A percentile compares a stretch with the other conserved stretches of the same genome.
These are phyloP conservation scores for Temnothorax ravouxi DNA, from an alignment of 2,888 invertebrate species.

Conservation along the genomic window DNA sequence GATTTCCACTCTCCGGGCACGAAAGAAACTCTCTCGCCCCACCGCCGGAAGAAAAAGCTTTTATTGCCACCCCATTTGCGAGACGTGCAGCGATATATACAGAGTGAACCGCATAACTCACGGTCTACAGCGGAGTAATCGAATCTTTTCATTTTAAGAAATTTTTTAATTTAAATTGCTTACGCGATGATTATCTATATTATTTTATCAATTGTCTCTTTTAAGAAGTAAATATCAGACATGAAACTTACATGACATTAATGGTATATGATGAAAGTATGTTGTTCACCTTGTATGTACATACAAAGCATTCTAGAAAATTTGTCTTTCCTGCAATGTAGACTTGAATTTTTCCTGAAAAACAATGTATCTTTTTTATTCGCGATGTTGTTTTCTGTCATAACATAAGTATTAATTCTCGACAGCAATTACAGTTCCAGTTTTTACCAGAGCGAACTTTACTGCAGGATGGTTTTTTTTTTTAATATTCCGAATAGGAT, in stretches of 20 bases:
- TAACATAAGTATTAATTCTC: neutral
- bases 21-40: slow-evolving; percentile 63
- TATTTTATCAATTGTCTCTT: neutral
- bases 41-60: slow-evolving; percentile 65
- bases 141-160: neutral
- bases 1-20: slow-evolving; percentile 42
- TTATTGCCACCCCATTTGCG: slow-evolving; percentile 66
- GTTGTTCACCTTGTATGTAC: neutral
- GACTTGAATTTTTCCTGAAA: neutral
- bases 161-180: neutral
- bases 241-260: neutral
- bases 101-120: slow-evolving; percentile 33
- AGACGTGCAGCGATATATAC: slow-evolving; percentile 52
- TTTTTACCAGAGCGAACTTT: neutral
- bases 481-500: neutral
- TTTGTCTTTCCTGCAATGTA: neutral
- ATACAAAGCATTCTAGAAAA: neutral
- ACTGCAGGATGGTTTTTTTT: neutral
- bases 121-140: neutral
- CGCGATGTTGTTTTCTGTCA: neutral
- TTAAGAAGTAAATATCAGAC: neutral
- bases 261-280: neutral
- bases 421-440: neutral
- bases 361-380: neutral
- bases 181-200: neutral